Base-by-base conservation (phyloP, 2,113 vertebrate genomes). In the Turnix velox region DNA sequence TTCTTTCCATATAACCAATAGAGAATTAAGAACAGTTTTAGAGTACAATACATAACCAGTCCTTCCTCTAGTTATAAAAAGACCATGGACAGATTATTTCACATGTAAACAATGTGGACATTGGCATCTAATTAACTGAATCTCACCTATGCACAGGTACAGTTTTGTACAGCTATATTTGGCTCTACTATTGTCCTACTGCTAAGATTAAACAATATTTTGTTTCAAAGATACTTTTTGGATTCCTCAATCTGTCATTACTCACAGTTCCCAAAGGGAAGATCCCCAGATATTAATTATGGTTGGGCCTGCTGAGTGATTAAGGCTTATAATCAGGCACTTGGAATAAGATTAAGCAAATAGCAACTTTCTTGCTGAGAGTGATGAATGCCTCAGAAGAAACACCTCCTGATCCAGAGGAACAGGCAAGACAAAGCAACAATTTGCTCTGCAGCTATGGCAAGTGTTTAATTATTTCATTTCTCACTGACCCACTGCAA, bases 321-420 rank as follows among this genome's bases (percentile, higher is more conserved):
- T 91, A 91, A 89, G 48, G 17, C 31, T 87, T 89, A 61, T 57
- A 93, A 94, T 92, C 89, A 93, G 73, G 52, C 69, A 75, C 69
- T 92, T 94, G 77, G 87, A 94, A 78, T 81, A 88, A 96, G 83
- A 96, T 86, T 74, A 90, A 91, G 79, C 24, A 88, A 94, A 93
- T 67, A 74, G 43, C 55, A 67, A 51, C 33, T 77, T 88, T 84
- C 79, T 93, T 88, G 55, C 65, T 77, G 82, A 68, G 90, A 45
- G 75, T 90, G 65, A 61, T 92, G 46, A 63, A 59, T 73, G 68
- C 5, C 0, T 91, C 72, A 90, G 79, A 73, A 88, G 46, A 37
- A 76, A 30, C 49, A 55, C n/a, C 89, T 94, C 3, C 1, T 35
- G 24, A 79, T 87, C 55, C 58, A 79, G 39, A 84, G 52, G 11